Conservation (phyloP, 2,113 vertebrate genomes). For the Gallinago media region DNA sequence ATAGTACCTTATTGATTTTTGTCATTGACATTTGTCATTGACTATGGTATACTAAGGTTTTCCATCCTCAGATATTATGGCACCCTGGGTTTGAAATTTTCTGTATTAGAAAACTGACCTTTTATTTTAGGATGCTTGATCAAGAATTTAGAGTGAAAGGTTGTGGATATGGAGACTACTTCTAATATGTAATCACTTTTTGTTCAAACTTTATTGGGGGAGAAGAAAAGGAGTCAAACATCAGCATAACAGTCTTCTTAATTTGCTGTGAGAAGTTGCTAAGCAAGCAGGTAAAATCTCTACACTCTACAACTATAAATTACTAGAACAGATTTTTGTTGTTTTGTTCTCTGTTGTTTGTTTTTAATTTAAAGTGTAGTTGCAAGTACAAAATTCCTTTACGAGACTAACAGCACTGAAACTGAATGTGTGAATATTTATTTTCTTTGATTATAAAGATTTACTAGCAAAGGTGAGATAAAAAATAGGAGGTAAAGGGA, state of each 20-base stretch:
- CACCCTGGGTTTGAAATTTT: neutral
- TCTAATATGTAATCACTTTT: neutral
- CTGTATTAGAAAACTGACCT: neutral
- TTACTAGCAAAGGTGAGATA: neutral
- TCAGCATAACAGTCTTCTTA: neutral
- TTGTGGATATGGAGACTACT: neutral
- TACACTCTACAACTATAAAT: neutral
- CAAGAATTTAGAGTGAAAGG: neutral
- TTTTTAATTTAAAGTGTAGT: neutral
- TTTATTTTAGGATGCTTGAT: neutral
- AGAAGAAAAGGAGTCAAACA: neutral
- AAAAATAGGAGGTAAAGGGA: neutral
- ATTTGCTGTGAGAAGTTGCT: neutral
- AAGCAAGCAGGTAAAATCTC: neutral
- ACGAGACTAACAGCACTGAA: neutral
- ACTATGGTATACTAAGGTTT: neutral
- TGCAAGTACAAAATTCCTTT: neutral
- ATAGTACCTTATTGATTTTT: neutral
- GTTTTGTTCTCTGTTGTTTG: neutral
- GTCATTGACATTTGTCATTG: neutral
- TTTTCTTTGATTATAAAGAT: neutral
- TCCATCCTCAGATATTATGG: neutral
- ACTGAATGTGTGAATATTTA: rapidly evolving
- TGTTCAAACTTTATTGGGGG: neutral
- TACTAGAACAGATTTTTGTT: neutral